Evolutionary conservation across 2,113 vertebrate genomes (phyloP), one percentile per base, ranked within the genome.

Genomic region (Anhinga anhinga): DNA sequence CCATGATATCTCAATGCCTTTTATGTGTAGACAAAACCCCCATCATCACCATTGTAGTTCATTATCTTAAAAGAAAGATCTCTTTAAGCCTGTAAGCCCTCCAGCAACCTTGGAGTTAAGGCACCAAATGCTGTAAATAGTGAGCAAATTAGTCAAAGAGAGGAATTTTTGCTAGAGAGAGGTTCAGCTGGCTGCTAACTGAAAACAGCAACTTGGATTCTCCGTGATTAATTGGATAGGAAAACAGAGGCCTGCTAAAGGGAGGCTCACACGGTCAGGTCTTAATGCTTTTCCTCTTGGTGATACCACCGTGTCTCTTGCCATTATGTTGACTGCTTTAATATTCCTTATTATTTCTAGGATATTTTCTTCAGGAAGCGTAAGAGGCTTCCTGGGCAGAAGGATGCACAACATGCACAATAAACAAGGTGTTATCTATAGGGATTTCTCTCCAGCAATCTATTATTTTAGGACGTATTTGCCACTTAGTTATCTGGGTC

Each of bases 31-130:
- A 86, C 59, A 88, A 83, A 84, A 4, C 50, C 70, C 49, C 22
- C 38, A 82, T 92, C 55, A 76, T 89, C 76, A 81, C 67, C 66
- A 90, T 18, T 74, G 25, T 40, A 27, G 7, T 26, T 85, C 29
- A 30, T 82, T 96, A 91, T 91, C 95, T 94, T 85, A 30, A 93
- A 94, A 82, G 29, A 80, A 89, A 82, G 21, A 91, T 91, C 70
- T 82, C 49, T 92, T 82, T 67, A 78, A 86, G 23, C 15, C 26
- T 77, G 5, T 66, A 59, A 95, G 38, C 86, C 78, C 62, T 90
- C 62, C 50, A 36, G 78, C 78, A 88, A 29, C 71, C 30, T 70
- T 81, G 67, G 40, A 88, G 45, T 88, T 93, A 91, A 91, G 71
- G 55, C 29, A 90, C 23, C 13, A 63, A 90, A 81, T 71, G 20